These are phyloP conservation scores for Arvicanthis niloticus DNA, from an alignment of 2,113 vertebrate species.

Conservation along the genomic window DNA sequence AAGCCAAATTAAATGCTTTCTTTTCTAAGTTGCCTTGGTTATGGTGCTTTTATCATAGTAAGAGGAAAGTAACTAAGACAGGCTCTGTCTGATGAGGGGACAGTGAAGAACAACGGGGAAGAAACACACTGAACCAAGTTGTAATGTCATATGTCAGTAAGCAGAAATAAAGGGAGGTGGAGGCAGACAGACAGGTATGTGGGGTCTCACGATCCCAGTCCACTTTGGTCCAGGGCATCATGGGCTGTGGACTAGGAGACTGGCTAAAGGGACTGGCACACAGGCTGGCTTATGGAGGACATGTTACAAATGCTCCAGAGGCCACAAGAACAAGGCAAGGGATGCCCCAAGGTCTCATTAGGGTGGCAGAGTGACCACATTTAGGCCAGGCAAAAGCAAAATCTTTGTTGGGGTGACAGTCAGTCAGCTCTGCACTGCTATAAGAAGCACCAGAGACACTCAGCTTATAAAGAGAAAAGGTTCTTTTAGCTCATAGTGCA, in stretches of 20 bases:
- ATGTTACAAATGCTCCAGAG: neutral
- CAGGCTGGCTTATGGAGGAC: no score
- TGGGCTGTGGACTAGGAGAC: neutral
- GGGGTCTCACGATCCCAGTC: neutral
- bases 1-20: neutral
- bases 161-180: neutral
- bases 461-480: neutral
- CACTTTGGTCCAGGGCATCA: conserved; percentile 45
- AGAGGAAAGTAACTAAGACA: neutral
- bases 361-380: neutral
- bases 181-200: neutral
- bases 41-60: no score
- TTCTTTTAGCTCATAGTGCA: neutral
- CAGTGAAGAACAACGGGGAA: neutral
- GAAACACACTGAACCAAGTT: neutral
- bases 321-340: neutral
- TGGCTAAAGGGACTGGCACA: neutral
- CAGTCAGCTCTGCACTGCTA: neutral
- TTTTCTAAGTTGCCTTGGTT: neutral
- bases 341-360: neutral
- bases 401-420: neutral
- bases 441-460: neutral
- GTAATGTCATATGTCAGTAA: neutral
- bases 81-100: neutral
- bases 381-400: neutral